Base-by-base conservation (phyloP, 2,797 vertebrate genomes). In the Periparus ater region DNA sequence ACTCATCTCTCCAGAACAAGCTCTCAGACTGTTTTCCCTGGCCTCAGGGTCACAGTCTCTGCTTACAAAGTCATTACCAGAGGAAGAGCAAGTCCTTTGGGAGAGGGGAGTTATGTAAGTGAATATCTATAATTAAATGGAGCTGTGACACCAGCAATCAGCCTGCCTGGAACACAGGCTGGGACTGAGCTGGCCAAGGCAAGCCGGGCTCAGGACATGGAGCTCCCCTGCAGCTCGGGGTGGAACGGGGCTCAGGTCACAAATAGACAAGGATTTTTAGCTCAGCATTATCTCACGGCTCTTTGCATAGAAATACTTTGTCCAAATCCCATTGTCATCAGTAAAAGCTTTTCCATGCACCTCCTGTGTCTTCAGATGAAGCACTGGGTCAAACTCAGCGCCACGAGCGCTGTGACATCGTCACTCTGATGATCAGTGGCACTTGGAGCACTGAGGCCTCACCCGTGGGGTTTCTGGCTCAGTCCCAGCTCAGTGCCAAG, bases 221-320 rank as follows among this genome's bases (percentile, higher is more conserved):
- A 32, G 8, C 30, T 21, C 6, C 23, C 62, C 34, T 23, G 26
- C 4, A 5, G 32, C 44, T 21, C 67, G 17, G 45, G 17, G 7
- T 42, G 36, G 29, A 21, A 34, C 0, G 0, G 11, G 54, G 66
- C 45, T 60, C 23, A 3, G 22, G 16, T 4, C 55, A 72, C 25
- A 14, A 38, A 18, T 42, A 89, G 38, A 13, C 73, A 21, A 5
- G 12, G 30, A 10, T 19, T 44, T 72, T 34, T 36, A 5, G 18
- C n/a, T 58, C 48, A 30, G 67, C 58, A 5, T 25, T 40, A 11
- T 34, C 34, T 1, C 1, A 2, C 25, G 30, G 15, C 12, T 32
- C 54, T 67, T 34, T 42, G 51, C 21, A 25, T 38, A 13, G 10
- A 65, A 88, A 48, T 20, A 13, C 25, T 32, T 36, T 55, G n/a